phyloP scores from a whole-genome alignment of 2,888 invertebrate genomes.

The Drosophila infuscata region DNA sequence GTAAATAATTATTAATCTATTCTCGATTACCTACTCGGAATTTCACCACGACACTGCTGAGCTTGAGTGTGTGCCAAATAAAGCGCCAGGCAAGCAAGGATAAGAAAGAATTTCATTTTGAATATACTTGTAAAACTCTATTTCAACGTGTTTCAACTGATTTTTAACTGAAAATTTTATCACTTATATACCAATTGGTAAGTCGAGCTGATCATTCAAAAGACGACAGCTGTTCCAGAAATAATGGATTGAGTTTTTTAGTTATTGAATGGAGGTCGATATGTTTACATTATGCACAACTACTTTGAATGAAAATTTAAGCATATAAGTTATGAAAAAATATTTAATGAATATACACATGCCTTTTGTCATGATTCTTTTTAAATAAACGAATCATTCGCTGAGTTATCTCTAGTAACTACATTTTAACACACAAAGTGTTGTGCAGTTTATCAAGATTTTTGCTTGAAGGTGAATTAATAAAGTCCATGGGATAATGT shows the following conservation, averaged over 20 bases:
- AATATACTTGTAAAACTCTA: background rate
- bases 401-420: background rate
- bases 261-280: background rate
- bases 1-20: background rate
- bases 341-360: background rate
- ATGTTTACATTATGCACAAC: background rate
- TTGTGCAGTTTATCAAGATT: too few relatives aligned
- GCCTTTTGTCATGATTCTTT: background rate
- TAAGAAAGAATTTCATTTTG: constrained; percentile 25
- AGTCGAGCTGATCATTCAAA: background rate
- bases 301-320: background rate
- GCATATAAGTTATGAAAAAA: background rate
- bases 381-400: too few relatives aligned
- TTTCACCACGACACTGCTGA: constrained; percentile 26
- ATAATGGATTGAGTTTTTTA: background rate
- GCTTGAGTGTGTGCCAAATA: constrained; percentile 14
- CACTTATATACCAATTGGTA: constrained; percentile 14
- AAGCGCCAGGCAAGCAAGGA: constrained; percentile 21
- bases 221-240: background rate
- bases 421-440: too few relatives aligned
- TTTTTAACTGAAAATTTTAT: background rate
- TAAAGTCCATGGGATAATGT: too few relatives aligned
- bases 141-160: background rate
- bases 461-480: too few relatives aligned
- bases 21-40: constrained; percentile 10